phyloP scores from a whole-genome alignment of 2,113 vertebrate species.

The Xiphophorus maculatus region DNA sequence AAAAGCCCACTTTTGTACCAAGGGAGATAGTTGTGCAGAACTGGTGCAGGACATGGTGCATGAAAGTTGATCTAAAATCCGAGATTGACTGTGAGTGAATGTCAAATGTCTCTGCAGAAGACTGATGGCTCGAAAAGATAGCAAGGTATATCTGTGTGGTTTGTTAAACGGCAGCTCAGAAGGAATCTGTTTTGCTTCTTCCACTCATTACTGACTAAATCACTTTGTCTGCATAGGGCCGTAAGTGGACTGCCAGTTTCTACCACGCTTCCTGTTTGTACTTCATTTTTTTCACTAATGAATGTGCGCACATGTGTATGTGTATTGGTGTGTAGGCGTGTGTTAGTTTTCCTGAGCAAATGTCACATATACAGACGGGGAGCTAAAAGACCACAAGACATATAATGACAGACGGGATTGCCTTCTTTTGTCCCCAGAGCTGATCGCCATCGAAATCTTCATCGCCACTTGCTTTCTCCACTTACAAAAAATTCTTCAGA shows the following conservation, averaged over 20 bases:
- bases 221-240: slow-evolving; percentile 71
- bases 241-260: slow-evolving; percentile 68
- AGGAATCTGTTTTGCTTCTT: slow-evolving; percentile 52
- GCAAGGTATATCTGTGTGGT: slow-evolving; percentile 25
- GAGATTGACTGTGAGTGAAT: background rate
- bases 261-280: slow-evolving; percentile 53
- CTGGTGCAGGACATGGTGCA: slow-evolving; percentile 25
- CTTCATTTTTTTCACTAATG: slow-evolving; percentile 20
- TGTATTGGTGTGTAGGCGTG: background rate
- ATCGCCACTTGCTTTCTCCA: background rate
- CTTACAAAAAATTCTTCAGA: background rate
- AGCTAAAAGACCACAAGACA: slow-evolving; percentile 81
- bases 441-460: slow-evolving; percentile 40
- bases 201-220: slow-evolving; percentile 48
- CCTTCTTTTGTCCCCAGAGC: slow-evolving; percentile 70
- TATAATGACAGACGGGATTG: slow-evolving; percentile 83
- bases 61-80: slow-evolving; percentile 18
- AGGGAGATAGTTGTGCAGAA: slow-evolving; percentile 13
- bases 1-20: slow-evolving; percentile 44
- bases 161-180: slow-evolving; percentile 43
- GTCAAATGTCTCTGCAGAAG: slow-evolving; percentile 5
- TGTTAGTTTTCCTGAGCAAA: slow-evolving; percentile 51
- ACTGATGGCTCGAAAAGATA: slow-evolving; percentile 24
- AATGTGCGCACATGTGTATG: slow-evolving; percentile 3
- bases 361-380: slow-evolving; percentile 82